A percentile compares a stretch with the other conserved stretches of the same genome.
phyloP scores from a whole-genome alignment of 1,140 invertebrate species.

The Drosophila bocqueti region DNA sequence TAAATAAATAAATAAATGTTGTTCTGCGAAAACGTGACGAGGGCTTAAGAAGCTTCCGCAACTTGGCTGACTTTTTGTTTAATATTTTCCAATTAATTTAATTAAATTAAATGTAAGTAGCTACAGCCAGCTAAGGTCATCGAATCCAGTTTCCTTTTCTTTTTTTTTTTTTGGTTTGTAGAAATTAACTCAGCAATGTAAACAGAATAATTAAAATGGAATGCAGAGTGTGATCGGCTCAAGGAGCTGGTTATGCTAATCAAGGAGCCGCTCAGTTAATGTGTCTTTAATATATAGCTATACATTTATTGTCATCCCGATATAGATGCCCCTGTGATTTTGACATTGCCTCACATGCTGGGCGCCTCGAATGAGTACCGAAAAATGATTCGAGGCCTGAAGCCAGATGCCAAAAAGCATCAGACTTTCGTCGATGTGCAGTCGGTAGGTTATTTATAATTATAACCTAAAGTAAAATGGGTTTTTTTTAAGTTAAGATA shows the following conservation, averaged over 20 bases:
- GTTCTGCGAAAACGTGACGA: slow-evolving; percentile 44
- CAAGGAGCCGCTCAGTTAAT: slow-evolving; percentile 23
- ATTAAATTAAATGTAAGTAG: slow-evolving; percentile 55
- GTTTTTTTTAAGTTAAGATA: background rate
- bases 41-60: slow-evolving; percentile 48
- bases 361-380: slow-evolving; percentile 86
- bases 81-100: slow-evolving; percentile 43
- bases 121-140: slow-evolving; percentile 20
- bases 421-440: slow-evolving; percentile 87
- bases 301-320: slow-evolving; percentile 27
- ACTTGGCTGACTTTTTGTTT: background rate
- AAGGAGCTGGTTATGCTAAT: slow-evolving; percentile 66
- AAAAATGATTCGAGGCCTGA: slow-evolving; percentile 86
- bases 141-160: slow-evolving; percentile 37
- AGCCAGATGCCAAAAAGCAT: slow-evolving; percentile 87
- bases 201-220: slow-evolving; percentile 60
- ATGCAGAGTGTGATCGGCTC: slow-evolving; percentile 22
- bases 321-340: slow-evolving; percentile 86
- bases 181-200: slow-evolving; percentile 30
- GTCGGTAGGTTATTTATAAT: slow-evolving; percentile 85
- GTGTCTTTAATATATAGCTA: slow-evolving; percentile 13
- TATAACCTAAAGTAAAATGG: too few relatives aligned
- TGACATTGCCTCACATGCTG: slow-evolving; percentile 88
- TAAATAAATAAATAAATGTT: slow-evolving; percentile 66
- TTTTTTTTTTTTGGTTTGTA: slow-evolving; percentile 1